Percentiles rank a stretch among this genome's conserved stretches.
Conservation (phyloP, 2,797 vertebrate genomes). For the Balearica regulorum region DNA sequence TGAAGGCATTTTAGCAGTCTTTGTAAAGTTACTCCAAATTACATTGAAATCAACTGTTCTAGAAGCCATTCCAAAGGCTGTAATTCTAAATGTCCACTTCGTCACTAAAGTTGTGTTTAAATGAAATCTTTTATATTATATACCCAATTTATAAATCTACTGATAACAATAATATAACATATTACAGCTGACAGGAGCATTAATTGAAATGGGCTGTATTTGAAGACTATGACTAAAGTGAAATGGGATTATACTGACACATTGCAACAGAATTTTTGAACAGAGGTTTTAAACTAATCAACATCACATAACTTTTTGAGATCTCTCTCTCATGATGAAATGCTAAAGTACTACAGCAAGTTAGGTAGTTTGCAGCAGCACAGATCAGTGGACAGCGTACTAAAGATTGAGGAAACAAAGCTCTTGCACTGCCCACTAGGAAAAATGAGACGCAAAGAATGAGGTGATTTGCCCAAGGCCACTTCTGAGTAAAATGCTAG, state of each 20-base stretch:
- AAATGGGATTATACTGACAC: not conserved
- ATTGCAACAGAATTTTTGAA: not conserved
- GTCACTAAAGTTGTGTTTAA: not conserved
- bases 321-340: not conserved
- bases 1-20: not conserved
- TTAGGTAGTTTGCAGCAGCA: not conserved
- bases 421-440: not conserved
- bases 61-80: not conserved
- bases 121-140: not conserved
- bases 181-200: not conserved
- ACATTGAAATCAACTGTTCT: not conserved
- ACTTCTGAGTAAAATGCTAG: not conserved
- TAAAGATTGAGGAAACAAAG: not conserved
- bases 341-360: not conserved
- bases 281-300: not conserved
- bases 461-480: not conserved
- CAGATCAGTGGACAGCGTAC: not conserved
- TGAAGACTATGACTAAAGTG: not conserved
- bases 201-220: not conserved
- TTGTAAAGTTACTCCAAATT: not conserved
- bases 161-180: not conserved
- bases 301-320: not conserved
- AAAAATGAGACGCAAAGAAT: not conserved
- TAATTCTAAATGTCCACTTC: not conserved
- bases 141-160: not conserved